Conservation (phyloP, 2,797 vertebrate species). For the Triplophysa yarkandensis region DNA sequence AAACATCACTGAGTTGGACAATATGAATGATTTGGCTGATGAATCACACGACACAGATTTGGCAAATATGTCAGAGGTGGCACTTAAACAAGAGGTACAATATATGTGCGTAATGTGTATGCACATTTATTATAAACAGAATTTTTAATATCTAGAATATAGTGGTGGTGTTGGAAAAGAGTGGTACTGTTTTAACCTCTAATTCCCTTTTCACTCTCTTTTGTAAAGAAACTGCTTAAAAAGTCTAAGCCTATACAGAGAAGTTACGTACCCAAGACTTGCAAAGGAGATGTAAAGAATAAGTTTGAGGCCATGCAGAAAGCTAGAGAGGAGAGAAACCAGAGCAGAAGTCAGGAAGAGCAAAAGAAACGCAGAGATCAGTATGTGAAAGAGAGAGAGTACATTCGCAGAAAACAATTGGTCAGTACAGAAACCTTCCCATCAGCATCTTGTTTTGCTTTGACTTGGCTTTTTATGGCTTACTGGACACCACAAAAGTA, state of each 20-base stretch:
- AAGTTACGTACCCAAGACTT: conserved; percentile 89
- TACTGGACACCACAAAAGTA: not conserved
- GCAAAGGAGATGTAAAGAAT: conserved; percentile 87
- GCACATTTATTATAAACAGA: not conserved
- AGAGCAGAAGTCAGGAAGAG: conserved; percentile 88
- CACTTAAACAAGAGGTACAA: conserved; percentile 76
- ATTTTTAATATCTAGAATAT: not conserved
- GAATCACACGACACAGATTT: not conserved
- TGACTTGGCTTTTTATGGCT: not conserved
- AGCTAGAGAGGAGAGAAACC: conserved; percentile 94
- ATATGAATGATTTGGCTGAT: conserved; percentile 47
- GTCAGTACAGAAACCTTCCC: conserved; percentile 73
- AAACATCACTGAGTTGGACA: conserved; percentile 36
- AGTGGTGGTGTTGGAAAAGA: not conserved
- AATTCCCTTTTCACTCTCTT: conserved; percentile 6
- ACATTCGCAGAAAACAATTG: conserved; percentile 94
- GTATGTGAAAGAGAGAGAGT: conserved; percentile 94
- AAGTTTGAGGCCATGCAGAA: conserved; percentile 98
- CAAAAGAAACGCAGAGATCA: conserved; percentile 96
- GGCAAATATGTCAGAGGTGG: conserved; percentile 69
- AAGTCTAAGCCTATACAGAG: conserved; percentile 88
- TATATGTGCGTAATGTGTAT: not conserved
- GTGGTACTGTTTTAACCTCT: not conserved
- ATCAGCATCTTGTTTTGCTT: conserved; percentile 63
- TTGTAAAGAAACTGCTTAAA: conserved; percentile 88